phyloP scores from a whole-genome alignment of 2,113 vertebrate species.

The Leptocoma aspasia region DNA sequence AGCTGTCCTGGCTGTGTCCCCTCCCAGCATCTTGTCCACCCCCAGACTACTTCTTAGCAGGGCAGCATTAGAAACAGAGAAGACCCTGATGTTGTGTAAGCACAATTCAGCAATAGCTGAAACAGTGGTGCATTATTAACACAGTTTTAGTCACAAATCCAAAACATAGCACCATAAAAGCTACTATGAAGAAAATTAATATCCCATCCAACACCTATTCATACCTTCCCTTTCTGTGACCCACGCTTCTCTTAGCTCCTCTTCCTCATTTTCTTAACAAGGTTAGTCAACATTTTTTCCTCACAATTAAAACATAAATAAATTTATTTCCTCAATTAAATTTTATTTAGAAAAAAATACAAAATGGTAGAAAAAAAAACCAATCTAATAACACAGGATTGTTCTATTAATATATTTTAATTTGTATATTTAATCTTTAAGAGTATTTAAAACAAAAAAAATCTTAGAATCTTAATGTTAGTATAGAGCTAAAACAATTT shows the following conservation, averaged over 20 bases:
- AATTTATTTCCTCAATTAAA: background rate
- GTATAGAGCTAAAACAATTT: background rate
- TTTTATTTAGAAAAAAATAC: background rate
- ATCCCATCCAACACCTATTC: background rate
- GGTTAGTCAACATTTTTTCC: background rate
- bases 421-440: background rate
- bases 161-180: background rate
- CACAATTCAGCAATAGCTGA: background rate
- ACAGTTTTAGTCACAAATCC: background rate
- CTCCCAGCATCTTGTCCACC: background rate
- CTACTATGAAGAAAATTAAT: background rate
- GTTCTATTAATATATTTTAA: background rate
- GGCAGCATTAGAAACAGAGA: background rate
- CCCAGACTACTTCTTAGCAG: background rate
- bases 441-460: background rate
- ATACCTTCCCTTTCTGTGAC: background rate
- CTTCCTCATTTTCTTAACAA: background rate
- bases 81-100: background rate
- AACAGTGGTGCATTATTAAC: background rate
- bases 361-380: background rate
- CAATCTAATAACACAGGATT: background rate
- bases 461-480: background rate
- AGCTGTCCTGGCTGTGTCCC: background rate
- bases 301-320: background rate
- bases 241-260: background rate